Percentiles rank a stretch among this genome's conserved stretches.
Evolutionary conservation across 2,113 vertebrate species (phyloP).

Genomic region (Pangasianodon gigas): DNA sequence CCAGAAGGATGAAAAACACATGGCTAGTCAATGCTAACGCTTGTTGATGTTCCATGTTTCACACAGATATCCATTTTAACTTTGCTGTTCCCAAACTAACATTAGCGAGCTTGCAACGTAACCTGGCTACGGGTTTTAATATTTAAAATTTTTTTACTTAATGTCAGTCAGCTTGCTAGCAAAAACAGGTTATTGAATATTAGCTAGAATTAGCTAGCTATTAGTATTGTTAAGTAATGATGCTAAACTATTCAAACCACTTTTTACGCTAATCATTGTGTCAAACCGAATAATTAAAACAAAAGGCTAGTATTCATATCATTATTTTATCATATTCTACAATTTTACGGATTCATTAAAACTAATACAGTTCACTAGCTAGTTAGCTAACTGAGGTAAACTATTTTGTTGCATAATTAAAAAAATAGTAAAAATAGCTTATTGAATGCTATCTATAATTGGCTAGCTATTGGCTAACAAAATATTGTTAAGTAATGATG

Average conservation of each 20-base stretch:
- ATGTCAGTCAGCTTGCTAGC: neutral
- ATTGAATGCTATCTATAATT: neutral
- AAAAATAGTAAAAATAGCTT: neutral
- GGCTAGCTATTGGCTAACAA: neutral
- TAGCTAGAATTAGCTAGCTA: neutral
- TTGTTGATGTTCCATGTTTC: neutral
- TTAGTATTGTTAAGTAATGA: neutral
- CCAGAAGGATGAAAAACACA: conserved; percentile 17
- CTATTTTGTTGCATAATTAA: neutral
- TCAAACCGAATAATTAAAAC: neutral
- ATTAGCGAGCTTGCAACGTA: neutral
- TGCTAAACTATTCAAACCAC: neutral
- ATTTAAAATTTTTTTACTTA: neutral
- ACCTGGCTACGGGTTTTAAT: neutral
- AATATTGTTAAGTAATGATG: neutral
- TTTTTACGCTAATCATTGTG: neutral
- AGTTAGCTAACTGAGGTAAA: neutral
- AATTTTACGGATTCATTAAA: neutral
- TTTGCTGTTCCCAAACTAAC: neutral
- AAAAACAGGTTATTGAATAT: neutral
- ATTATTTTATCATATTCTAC: neutral
- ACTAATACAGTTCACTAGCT: too few relatives aligned
- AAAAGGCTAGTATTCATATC: neutral
- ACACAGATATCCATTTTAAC: neutral
- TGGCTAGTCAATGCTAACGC: conserved; percentile 13